A percentile compares a stretch with the other conserved stretches of the same genome.
Evolutionary conservation across 1,140 invertebrate species (phyloP).

Genomic region (Hyphantria cunea): DNA sequence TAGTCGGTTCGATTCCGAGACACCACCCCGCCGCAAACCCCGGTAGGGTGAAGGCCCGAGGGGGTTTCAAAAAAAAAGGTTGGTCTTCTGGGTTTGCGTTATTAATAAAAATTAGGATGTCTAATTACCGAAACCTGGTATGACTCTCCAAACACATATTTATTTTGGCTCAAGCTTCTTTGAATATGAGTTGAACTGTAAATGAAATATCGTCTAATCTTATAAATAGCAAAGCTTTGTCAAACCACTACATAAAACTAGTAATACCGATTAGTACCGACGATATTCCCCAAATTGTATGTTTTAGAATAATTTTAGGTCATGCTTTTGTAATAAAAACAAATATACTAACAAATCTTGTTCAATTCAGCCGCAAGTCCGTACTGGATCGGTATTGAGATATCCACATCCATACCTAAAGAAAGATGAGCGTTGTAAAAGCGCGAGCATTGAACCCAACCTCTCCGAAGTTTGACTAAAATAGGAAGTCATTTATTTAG

Average conservation of each 20-base stretch:
- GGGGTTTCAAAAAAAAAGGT: too few species aligned
- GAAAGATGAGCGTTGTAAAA: constrained; percentile 52
- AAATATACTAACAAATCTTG: constrained; percentile 73
- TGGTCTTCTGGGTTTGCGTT: too few species aligned
- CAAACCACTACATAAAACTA: not conserved
- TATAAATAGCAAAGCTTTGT: not conserved
- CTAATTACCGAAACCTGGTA: too few species aligned
- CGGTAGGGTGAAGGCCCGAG: too few species aligned
- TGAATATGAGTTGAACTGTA: too few species aligned
- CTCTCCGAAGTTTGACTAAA: not conserved
- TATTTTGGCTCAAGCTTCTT: too few species aligned
- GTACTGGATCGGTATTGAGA: constrained; percentile 64
- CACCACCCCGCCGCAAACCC: too few species aligned
- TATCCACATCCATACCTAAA: constrained; percentile 71
- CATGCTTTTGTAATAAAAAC: constrained; percentile 12
- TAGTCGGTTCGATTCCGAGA: too few species aligned
- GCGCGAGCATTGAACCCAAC: constrained; percentile 16
- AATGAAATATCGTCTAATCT: too few species aligned
- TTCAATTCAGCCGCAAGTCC: constrained; percentile 64
- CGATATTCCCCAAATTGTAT: constrained; percentile 33
- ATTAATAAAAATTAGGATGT: too few species aligned
- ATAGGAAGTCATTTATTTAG: too few species aligned
- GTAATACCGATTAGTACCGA: constrained; percentile 67
- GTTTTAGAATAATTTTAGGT: constrained; percentile 6
- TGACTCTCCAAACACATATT: too few species aligned